Percentiles rank a stretch among this genome's conserved stretches.
These are phyloP conservation scores for Rhea americana DNA, from an alignment of 2,113 vertebrate genomes.

Conservation along the genomic window DNA sequence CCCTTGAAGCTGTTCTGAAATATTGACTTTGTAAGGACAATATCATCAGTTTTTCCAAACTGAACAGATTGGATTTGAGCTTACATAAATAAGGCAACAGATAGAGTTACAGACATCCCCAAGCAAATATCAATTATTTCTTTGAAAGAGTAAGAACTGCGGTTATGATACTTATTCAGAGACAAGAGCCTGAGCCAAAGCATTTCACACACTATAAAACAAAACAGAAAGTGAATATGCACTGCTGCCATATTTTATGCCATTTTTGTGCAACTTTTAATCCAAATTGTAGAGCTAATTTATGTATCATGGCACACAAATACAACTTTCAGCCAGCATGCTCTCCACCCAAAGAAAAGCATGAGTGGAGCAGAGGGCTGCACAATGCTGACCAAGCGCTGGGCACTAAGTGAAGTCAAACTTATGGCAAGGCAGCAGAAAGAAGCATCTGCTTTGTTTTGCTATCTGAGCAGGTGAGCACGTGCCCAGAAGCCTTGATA, in stretches of 20 bases:
- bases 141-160: background rate
- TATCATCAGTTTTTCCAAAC: background rate
- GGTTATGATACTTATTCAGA: background rate
- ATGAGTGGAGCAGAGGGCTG: fast-evolving
- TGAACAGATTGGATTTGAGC: background rate
- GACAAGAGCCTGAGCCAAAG: background rate
- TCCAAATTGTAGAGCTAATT: background rate
- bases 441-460: background rate
- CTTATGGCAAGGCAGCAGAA: background rate
- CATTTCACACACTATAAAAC: background rate
- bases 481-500: background rate
- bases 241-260: background rate
- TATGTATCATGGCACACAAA: background rate
- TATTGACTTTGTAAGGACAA: background rate
- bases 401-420: background rate
- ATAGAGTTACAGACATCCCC: background rate
- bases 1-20: background rate
- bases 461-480: background rate
- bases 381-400: fast-evolving
- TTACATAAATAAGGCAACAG: background rate
- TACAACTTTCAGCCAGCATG: background rate
- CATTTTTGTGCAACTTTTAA: background rate
- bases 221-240: background rate
- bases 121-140: slow-evolving; percentile 19
- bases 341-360: no score